Conservation (phyloP, 2,888 invertebrate genomes). For the Adelphocoris suturalis region DNA sequence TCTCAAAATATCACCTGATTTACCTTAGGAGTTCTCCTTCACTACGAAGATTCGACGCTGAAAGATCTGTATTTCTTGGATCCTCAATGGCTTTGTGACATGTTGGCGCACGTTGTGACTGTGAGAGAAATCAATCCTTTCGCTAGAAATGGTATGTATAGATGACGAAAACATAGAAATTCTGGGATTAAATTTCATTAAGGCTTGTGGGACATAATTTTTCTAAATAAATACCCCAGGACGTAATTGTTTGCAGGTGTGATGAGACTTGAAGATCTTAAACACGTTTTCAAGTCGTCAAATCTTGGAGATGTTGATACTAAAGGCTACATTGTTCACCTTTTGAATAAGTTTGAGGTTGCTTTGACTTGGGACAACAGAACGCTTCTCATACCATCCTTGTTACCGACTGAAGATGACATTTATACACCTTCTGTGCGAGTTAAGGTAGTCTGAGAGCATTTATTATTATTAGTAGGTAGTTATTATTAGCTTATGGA, state of each 20-base stretch:
- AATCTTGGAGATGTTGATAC: constrained; percentile 86
- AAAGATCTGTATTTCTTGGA: constrained; percentile 97
- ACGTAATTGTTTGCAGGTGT: constrained; percentile 81
- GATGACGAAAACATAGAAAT: neutral
- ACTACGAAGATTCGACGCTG: constrained; percentile 95
- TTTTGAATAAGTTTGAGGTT: constrained; percentile 97
- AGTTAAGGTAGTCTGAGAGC: constrained; percentile 78
- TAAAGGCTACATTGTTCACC: constrained; percentile 90
- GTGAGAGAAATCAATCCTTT: constrained; percentile 98
- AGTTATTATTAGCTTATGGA: too few species aligned
- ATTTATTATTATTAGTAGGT: too few species aligned
- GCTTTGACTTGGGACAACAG: constrained; percentile 97
- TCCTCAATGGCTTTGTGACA: constrained; percentile 99
- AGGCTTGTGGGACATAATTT: too few species aligned
- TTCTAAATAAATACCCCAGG: neutral
- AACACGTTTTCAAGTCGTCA: constrained; percentile 94
- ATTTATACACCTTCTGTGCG: constrained; percentile 80
- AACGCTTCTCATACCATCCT: constrained; percentile 93
- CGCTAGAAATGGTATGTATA: constrained; percentile 86
- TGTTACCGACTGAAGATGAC: constrained; percentile 89
- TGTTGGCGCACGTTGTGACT: constrained; percentile 97
- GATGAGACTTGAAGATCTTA: constrained; percentile 95
- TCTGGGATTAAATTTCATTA: neutral
- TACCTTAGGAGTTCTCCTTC: constrained; percentile 88
- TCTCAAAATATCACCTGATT: neutral